Evolutionary conservation across 1,140 invertebrate species (phyloP), one percentile per base, ranked within the genome.

Genomic region (Marisa cornuarietis): DNA sequence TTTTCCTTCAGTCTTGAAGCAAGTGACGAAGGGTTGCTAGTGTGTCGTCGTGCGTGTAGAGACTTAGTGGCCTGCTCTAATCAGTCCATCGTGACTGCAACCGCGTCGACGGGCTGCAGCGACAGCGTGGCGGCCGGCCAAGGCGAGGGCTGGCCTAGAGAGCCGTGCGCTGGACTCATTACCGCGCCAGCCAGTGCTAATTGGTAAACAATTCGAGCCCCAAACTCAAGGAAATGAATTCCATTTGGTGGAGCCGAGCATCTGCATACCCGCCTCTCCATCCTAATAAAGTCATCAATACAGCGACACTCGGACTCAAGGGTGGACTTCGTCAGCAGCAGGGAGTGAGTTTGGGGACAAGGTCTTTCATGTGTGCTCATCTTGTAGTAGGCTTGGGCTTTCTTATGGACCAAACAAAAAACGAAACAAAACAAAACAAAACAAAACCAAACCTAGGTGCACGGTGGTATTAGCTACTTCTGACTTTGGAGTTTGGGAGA

Each of bases 201-300:
- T 77, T 65, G 75, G 75, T 68, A 65, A 77, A 77, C 63, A 61
- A 65, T 77, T 77, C 68, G 62, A 65, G 68, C 75, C 63, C 75
- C 24, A 68, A 77, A 68, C 75, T 77, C 62, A 16, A 65, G 75
- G 75, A 77, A 77, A 77, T 77, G 75, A 77, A 77, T 77, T 77
- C 75, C 75, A 77, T 77, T 77, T 77, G 75, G 63, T 51, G 20
- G 75, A 77, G 75, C 63, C 75, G 54, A 54, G 75, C 75, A 77
- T 77, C 68, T 77, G 75, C 75, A 77, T 77, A 77, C 75, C n/a
- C 62, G 52, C 62, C 75, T 77, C 75, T 77, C 75, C 75, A 77
- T 66, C 26, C 75, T 63, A 77, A 77, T 77, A 77, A 77, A 77
- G 65, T 77, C 75, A 68, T 77, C 75, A 77, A 77, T 68, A 63